Percentiles rank a stretch among this genome's conserved stretches.
These are phyloP conservation scores for Passer domesticus DNA, from an alignment of 2,113 vertebrate genomes.

Conservation along the genomic window DNA sequence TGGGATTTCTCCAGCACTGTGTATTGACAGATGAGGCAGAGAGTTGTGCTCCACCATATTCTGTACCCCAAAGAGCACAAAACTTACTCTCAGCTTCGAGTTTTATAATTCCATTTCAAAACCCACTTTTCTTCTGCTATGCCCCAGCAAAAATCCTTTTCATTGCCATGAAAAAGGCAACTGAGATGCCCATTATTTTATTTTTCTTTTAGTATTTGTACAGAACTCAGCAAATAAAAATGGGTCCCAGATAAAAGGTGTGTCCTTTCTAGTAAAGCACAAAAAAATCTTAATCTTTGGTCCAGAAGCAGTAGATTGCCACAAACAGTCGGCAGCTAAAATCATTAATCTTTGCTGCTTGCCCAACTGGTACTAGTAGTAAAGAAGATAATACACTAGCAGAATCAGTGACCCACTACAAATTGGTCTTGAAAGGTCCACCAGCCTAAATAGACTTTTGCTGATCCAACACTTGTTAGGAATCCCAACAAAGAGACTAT, in stretches of 20 bases:
- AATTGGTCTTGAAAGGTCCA: constrained; percentile 99
- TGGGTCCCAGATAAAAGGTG: constrained; percentile 63
- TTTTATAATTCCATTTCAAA: constrained; percentile 15
- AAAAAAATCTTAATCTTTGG: constrained; percentile 84
- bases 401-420: constrained; percentile 97
- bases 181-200: constrained; percentile 31
- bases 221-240: constrained; percentile 74
- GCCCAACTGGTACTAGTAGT: constrained; percentile 90
- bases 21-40: background rate
- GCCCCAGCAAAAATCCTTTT: constrained; percentile 46
- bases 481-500: constrained; percentile 97
- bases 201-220: constrained; percentile 32
- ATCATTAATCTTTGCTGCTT: constrained; percentile 99
- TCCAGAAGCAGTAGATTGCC: constrained; percentile 80
- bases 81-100: background rate
- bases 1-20: background rate
- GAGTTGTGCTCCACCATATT: background rate
- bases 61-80: background rate
- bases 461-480: constrained; percentile 99
- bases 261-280: constrained; percentile 77
- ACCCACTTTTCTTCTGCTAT: background rate
- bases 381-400: constrained; percentile 93
- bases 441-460: constrained; percentile 99
- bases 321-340: constrained; percentile 81
- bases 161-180: constrained; percentile 37